Conservation (phyloP, 2,113 vertebrate species). For the Cepphus grylle region DNA sequence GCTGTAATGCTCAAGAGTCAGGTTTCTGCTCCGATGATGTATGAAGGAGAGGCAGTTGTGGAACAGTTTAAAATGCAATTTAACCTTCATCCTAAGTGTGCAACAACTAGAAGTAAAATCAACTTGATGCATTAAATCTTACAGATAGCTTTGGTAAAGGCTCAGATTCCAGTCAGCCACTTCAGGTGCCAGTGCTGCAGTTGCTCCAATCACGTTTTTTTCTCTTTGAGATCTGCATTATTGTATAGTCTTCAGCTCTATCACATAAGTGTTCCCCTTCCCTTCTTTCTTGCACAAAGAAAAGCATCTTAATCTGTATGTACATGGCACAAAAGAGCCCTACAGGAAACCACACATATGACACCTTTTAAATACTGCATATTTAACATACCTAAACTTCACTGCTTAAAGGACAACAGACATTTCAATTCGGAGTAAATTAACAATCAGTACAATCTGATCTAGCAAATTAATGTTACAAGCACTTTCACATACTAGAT, state of each 20-base stretch:
- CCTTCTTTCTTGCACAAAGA: neutral
- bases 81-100: constrained; percentile 27
- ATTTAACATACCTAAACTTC: neutral
- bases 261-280: neutral
- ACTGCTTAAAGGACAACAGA: neutral
- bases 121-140: constrained; percentile 17
- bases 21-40: constrained; percentile 59
- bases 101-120: constrained; percentile 30
- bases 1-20: constrained; percentile 55
- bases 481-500: neutral
- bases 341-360: neutral
- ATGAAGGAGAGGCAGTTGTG: constrained; percentile 48
- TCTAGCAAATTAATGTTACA: neutral
- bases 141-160: neutral
- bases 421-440: constrained; percentile 1
- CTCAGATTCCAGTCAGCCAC: neutral
- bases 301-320: neutral
- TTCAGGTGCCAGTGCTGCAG: neutral
- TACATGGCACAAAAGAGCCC: neutral
- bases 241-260: neutral
- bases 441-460: neutral
- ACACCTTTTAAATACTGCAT: neutral
- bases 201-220: neutral
- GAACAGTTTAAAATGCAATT: constrained; percentile 60
- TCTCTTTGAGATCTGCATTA: neutral